Percentiles rank a stretch among this genome's conserved stretches.
These are phyloP conservation scores for Agrochola macilenta DNA, from an alignment of 2,888 invertebrate species.

Conservation along the genomic window DNA sequence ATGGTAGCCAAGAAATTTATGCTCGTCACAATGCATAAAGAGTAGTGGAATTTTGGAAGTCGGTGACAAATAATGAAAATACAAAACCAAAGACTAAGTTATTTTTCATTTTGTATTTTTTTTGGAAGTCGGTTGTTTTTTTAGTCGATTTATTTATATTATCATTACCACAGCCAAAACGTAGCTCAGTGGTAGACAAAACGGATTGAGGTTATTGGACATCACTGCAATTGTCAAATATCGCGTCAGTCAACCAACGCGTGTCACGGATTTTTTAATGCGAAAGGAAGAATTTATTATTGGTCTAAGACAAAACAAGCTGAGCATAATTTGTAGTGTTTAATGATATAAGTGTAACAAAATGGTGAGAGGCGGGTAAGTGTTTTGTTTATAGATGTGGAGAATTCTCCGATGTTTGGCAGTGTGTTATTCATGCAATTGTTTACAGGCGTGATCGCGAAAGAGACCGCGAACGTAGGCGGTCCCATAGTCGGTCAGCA, in stretches of 20 bases:
- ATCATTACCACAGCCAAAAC: neutral
- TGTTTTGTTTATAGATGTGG: constrained; percentile 21
- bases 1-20: too few relatives aligned
- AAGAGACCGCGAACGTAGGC: constrained; percentile 87
- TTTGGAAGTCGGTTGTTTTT: neutral
- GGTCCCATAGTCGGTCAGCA: constrained; percentile 91
- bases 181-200: neutral
- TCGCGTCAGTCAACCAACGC: constrained; percentile 56
- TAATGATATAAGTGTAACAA: constrained; percentile 41
- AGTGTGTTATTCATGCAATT: constrained; percentile 30
- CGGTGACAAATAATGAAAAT: too few relatives aligned
- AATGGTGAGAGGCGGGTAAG: constrained; percentile 87
- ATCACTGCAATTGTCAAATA: constrained; percentile 50
- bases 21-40: too few relatives aligned
- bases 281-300: constrained; percentile 29
- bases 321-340: constrained; percentile 53
- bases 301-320: constrained; percentile 38
- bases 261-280: constrained; percentile 61
- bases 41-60: too few relatives aligned
- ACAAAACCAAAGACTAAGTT: too few relatives aligned
- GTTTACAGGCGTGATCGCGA: constrained; percentile 84
- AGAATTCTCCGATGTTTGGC: neutral
- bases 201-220: neutral
- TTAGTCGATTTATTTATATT: neutral
- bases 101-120: too few relatives aligned